phyloP scores from a whole-genome alignment of 2,113 vertebrate species.

The Pseudopodoces humilis region DNA sequence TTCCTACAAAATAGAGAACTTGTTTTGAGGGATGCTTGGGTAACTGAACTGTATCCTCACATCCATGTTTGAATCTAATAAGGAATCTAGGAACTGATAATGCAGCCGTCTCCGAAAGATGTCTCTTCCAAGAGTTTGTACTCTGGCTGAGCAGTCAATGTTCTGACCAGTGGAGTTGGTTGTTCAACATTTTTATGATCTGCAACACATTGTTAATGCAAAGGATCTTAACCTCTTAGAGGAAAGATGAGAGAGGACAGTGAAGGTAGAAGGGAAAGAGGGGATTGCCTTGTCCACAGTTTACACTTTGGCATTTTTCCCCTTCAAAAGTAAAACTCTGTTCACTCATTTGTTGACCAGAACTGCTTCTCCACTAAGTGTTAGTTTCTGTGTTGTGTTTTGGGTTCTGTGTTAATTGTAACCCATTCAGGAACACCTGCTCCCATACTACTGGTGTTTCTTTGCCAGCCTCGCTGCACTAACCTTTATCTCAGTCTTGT shows the following conservation, averaged over 20 bases:
- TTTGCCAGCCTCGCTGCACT: not conserved
- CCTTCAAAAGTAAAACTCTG: not conserved
- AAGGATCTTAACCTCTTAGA: not conserved
- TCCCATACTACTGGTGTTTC: fast-evolving
- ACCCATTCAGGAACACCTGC: not conserved
- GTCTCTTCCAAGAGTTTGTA: not conserved
- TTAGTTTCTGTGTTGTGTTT: not conserved
- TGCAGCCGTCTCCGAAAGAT: not conserved
- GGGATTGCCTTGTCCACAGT: not conserved
- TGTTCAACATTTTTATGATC: not conserved
- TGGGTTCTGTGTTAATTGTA: not conserved
- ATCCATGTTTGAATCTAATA: not conserved
- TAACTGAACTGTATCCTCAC: not conserved
- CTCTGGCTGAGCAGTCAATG: not conserved
- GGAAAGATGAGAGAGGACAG: not conserved
- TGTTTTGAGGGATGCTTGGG: not conserved
- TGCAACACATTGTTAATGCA: not conserved
- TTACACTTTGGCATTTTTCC: not conserved
- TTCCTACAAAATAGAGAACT: not conserved
- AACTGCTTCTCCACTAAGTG: not conserved
- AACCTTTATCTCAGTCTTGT: not conserved
- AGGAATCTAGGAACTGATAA: not conserved
- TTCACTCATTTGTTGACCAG: not conserved
- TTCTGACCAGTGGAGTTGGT: not conserved
- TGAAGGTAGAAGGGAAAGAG: not conserved